Percentiles rank a stretch among this genome's conserved stretches.
Evolutionary conservation across 1,140 invertebrate genomes (phyloP).

Genomic region (Diachasma alloeum): DNA sequence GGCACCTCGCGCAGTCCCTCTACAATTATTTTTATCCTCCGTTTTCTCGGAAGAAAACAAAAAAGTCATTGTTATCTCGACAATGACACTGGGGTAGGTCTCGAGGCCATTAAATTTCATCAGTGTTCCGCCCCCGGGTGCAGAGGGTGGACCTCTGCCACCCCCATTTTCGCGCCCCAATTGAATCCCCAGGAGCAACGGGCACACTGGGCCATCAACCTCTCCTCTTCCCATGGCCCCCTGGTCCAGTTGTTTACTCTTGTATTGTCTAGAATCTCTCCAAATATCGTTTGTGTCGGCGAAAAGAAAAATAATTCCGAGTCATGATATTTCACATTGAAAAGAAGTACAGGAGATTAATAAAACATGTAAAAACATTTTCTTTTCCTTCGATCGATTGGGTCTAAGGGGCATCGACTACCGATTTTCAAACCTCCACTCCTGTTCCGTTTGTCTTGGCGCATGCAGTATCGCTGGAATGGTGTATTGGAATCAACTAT

Average conservation of each 20-base stretch:
- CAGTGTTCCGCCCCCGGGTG: constrained; percentile 45
- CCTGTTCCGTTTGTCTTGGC: constrained; percentile 12
- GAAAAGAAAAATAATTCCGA: not conserved
- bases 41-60: not conserved
- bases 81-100: constrained; percentile 28
- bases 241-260: constrained; percentile 63
- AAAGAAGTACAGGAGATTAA: not conserved
- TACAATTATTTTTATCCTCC: too few species aligned
- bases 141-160: constrained; percentile 39
- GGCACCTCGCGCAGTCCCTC: too few species aligned
- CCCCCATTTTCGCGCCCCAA: constrained; percentile 49
- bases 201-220: constrained; percentile 30
- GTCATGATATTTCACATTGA: not conserved
- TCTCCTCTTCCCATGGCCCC: constrained; percentile 46
- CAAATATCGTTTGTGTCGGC: not conserved
- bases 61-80: not conserved
- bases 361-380: not conserved
- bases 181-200: constrained; percentile 29
- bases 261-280: constrained; percentile 54
- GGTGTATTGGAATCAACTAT: not conserved
- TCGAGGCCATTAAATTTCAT: constrained; percentile 38
- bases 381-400: constrained; percentile 1
- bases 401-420: not conserved
- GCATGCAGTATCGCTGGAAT: not conserved
- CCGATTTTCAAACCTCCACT: constrained; percentile 12